Conservation (phyloP, 2,113 vertebrate species). For the Poecilia latipinna region DNA sequence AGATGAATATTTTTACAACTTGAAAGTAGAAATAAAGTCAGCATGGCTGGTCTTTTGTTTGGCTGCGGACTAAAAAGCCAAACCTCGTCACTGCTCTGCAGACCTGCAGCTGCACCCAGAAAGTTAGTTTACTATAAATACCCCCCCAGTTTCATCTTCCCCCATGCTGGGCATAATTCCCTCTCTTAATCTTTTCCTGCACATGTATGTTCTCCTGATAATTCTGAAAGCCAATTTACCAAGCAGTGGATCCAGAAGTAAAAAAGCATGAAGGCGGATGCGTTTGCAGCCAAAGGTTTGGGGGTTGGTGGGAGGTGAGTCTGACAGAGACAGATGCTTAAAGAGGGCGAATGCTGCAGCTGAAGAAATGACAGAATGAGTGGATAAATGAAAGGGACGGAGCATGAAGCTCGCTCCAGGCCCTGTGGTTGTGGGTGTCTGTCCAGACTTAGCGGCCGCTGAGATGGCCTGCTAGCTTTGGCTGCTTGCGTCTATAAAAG, state of each 20-base stretch:
- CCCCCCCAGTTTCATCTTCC: conserved; percentile 46
- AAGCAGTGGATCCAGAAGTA: conserved; percentile 29
- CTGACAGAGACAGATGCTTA: conserved; percentile 59
- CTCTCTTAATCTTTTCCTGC: conserved; percentile 43
- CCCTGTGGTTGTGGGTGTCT: conserved; percentile 65
- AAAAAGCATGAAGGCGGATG: conserved; percentile 14
- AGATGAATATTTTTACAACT: background rate
- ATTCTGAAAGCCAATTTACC: conserved; percentile 57
- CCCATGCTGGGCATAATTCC: conserved; percentile 39
- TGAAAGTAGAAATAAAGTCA: background rate
- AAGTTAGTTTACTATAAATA: conserved; percentile 54
- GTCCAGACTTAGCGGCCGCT: conserved; percentile 53
- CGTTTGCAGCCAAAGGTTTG: conserved; percentile 43
- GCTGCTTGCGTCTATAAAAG: conserved; percentile 30
- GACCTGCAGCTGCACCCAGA: background rate
- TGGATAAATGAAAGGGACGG: conserved; percentile 61
- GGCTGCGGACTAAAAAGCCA: background rate
- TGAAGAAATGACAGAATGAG: conserved; percentile 52
- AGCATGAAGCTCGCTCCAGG: conserved; percentile 38
- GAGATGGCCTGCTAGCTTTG: conserved; percentile 46
- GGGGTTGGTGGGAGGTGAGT: conserved; percentile 15
- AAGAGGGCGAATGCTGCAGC: conserved; percentile 18
- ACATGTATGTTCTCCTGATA: conserved; percentile 54
- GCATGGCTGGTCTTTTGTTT: background rate
- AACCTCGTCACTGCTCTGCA: background rate